Conservation (phyloP, 2,797 vertebrate genomes). For the Melopsittacus undulatus region DNA sequence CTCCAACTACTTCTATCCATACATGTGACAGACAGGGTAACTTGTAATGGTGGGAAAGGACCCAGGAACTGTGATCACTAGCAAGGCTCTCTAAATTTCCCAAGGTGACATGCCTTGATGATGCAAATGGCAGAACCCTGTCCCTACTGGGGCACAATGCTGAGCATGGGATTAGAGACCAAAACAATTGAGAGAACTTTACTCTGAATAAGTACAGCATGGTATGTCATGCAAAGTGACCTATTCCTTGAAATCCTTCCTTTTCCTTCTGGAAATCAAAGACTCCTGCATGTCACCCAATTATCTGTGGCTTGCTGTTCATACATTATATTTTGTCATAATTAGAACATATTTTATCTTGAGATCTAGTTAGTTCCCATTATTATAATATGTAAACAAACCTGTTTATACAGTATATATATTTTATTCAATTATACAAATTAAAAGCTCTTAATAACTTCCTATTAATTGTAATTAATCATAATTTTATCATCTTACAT, state of each 20-base stretch:
- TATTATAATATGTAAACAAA: neutral
- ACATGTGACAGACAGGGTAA: neutral
- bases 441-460: neutral
- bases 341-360: neutral
- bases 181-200: neutral
- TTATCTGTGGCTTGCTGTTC: neutral
- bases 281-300: neutral
- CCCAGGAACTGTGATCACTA: neutral
- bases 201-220: neutral
- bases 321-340: neutral
- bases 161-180: fast-evolving
- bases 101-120: too few species aligned
- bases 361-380: neutral
- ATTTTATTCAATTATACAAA: neutral
- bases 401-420: neutral
- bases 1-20: neutral
- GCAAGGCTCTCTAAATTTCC: neutral
- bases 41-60: neutral
- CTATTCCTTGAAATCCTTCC: neutral
- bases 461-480: neutral
- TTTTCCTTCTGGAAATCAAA: neutral
- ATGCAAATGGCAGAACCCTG: neutral
- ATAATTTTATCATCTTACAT: neutral
- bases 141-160: too few species aligned
- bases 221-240: neutral